Base-by-base conservation (phyloP, 1,140 invertebrate genomes). In the Hermatobates lingyangjiaoensis region DNA sequence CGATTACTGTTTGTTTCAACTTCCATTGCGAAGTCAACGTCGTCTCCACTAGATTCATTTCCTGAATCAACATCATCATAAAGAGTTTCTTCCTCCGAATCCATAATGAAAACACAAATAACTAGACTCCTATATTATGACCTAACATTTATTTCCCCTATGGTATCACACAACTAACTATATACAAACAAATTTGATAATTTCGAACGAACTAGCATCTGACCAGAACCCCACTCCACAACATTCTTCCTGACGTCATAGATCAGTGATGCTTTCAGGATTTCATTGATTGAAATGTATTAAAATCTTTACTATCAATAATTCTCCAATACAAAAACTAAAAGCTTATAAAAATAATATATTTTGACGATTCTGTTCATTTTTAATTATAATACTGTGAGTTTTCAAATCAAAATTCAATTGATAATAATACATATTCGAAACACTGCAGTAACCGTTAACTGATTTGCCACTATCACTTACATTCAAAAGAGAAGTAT, bases 11-110 rank as follows among this genome's bases (percentile, higher is more conserved):
- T 75, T 54, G 80, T 75, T 64, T 92, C 88, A 60, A 85, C 80
- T 71, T 90, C 88, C 81, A 91, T 89, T 46, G 83, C 80, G 72
- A 88, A 88, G 64, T 85, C 82, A 62, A 89, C 87, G 71, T 92
- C 88, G 64, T 90, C 85, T 57, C 85, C 85, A 61, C 81, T 87
- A 24, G 84, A 88, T 66, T 91, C 89, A 66, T 91, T 90, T 45
- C 84, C 85, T 55, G 84, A 89, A 66, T 91, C 87, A 59, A 87
- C 81, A 70, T 87, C 83, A 64, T 92, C 87, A 65, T 80, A 79
- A 21, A 75, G 64, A 62, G 81, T 84, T 67, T 89, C 86, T 63
- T 90, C 87, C 65, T 91, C 87, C 48, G 83, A 88, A 74, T 92
- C 87, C 87, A 91, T 91, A 20, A 45, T 51, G 45, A 25, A 48